These are phyloP conservation scores for Meiosimyza decipiens DNA, from an alignment of 2,888 invertebrate genomes.

Conservation along the genomic window DNA sequence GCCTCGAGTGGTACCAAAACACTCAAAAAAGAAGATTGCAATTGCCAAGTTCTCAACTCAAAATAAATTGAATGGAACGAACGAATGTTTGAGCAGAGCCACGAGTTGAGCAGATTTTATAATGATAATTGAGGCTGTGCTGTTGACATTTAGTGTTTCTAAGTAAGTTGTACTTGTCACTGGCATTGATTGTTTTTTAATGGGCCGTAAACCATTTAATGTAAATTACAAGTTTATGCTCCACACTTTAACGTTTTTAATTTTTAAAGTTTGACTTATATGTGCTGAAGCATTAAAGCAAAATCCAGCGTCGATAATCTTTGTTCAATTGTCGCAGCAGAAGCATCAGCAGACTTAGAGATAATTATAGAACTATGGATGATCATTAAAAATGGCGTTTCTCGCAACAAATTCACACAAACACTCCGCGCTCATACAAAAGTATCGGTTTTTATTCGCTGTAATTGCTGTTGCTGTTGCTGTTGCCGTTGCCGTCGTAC, in stretches of 20 bases:
- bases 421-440: conserved; percentile 42
- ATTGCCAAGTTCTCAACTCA: background rate
- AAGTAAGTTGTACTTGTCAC: too few species aligned
- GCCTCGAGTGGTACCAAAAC: background rate
- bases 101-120: background rate
- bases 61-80: background rate
- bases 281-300: too few species aligned
- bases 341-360: conserved; percentile 19
- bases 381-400: conserved; percentile 53
- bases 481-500: background rate
- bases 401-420: conserved; percentile 9
- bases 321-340: conserved; percentile 2
- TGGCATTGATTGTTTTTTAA: background rate
- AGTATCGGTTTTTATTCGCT: conserved; percentile 2
- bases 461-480: background rate
- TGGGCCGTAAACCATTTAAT: background rate
- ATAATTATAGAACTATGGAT: conserved; percentile 57
- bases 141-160: background rate
- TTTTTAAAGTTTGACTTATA: too few species aligned
- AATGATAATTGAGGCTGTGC: background rate
- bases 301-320: conserved; percentile 17
- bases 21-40: background rate
- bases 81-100: background rate
- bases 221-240: too few species aligned
- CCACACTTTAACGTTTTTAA: too few species aligned